Evolutionary conservation across 1,140 invertebrate species (phyloP).

Genomic region (Calosoma granatense): DNA sequence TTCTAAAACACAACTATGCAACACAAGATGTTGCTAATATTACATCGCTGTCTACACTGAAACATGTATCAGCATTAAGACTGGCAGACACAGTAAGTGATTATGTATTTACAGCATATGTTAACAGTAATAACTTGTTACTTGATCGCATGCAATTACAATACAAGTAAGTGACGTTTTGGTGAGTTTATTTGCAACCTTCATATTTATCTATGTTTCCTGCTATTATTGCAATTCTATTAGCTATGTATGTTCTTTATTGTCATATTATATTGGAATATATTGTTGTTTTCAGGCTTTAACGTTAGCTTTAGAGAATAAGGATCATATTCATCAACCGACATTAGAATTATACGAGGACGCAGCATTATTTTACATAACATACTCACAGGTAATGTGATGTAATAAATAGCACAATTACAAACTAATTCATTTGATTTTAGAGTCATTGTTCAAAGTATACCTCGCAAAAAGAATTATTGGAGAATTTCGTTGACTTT

Average conservation of each 20-base stretch:
- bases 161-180: too few species aligned
- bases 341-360: constrained; percentile 36
- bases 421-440: constrained; percentile 19
- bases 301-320: constrained; percentile 15
- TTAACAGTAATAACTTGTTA: constrained; percentile 2
- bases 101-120: neutral
- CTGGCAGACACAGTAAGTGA: constrained; percentile 24
- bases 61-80: constrained; percentile 23
- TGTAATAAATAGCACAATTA: too few species aligned
- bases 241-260: neutral
- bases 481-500: constrained; percentile 15
- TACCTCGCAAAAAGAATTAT: constrained; percentile 20
- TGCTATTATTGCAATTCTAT: neutral
- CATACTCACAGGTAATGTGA: constrained; percentile 38
- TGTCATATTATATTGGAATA: constrained; percentile 5
- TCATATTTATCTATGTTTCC: constrained; percentile 11
- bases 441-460: constrained; percentile 26
- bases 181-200: too few species aligned
- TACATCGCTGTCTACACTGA: constrained; percentile 20
- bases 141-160: neutral
- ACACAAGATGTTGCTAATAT: constrained; percentile 19
- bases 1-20: constrained; percentile 19
- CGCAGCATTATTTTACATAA: constrained; percentile 35
- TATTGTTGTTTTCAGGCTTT: constrained; percentile 26
- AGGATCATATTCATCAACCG: constrained; percentile 34